Evolutionary conservation across 2,797 vertebrate species (phyloP), one percentile per base, ranked within the genome.

Genomic region (Gymnodraco acuticeps): DNA sequence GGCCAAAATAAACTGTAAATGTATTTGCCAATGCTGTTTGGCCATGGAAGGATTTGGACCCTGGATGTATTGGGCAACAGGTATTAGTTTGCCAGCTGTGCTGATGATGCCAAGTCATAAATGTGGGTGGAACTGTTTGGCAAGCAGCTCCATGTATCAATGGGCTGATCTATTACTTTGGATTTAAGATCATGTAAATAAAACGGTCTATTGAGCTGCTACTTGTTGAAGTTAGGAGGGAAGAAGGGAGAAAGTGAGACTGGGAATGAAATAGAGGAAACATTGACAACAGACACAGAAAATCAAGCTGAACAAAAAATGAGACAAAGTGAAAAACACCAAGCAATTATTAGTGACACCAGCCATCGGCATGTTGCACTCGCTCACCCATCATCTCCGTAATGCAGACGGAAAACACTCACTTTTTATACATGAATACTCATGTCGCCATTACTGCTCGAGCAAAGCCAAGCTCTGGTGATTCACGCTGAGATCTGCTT

Each of bases 181-280:
- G 63, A 70, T 73, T 53, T 50, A 70, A 91, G 73, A 91, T 87
- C 81, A 86, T 87, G 88, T 85, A 83, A 87, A 90, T 7, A 87
- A 78, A 80, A 90, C 82, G 71, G 42, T 77, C 50, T 20, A 47
- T 65, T 79, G 83, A 75, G 78, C 77, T 66, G 77, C 63, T 58
- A 27, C 50, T 46, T 20, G 43, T 53, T 68, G 43, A 58, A 20
- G 64, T 72, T 51, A 54, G 19, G 41, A 20, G 38, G 27, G 64
- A 27, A 45, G 51, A 16, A 61, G 23, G 16, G 72, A 55, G 48
- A 46, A 66, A 56, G 19, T 53, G 15, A 42, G 45, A 52, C 31
- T 33, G 15, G 48, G 20, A 54, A 54, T 56, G 19, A 27, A 42
- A 52, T n/a, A 54, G 54, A 60, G 19, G 20, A 42, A 56, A n/a